Base-by-base conservation (phyloP, 2,888 invertebrate species). In the Mongoloraphidia duomilia region DNA sequence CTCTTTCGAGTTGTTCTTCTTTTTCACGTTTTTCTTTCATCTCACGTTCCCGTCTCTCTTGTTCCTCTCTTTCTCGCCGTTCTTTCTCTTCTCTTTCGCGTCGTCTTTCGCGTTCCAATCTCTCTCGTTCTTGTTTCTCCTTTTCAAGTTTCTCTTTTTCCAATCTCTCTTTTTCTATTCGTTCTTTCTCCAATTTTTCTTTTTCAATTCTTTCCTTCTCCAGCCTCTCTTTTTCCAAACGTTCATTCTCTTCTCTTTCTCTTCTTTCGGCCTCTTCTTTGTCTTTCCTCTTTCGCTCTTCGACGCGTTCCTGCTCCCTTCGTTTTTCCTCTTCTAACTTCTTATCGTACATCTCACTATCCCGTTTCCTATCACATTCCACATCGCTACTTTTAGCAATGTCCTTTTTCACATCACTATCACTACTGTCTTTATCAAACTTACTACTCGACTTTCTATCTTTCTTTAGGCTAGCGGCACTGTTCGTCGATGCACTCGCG, bases 121-220 rank as follows among this genome's bases (percentile, higher is more conserved):
- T 68, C 49, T 70, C 72, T 52, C 66, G 65, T 53, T 73, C 68
- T 34, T 71, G 65, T 55, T 73, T 70, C 57, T 75, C 74, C 49
- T 55, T 61, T 44, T 63, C 64, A 35, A 66, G 64, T 9, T 62
- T 59, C 52, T 65, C 62, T 58, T 73, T 71, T 59, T 68, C 66
- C 49, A 60, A 53, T 57, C 66, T 66, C 67, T 52, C 64, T 61
- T 59, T 63, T 57, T 65, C 66, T 37, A 61, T 52, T 47, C 55
- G 55, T 45, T 54, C 58, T 35, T 60, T 53, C 50, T 61, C 60
- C 34, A 59, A 50, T n/a, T 62, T 56, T 51, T 59, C 60, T 49
- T 60, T 62, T 51, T 64, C 63, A 39, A 58, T 59, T 33, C 63
- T 58, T 53, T 66, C 63, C 49, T 63, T 60, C 53, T 66, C 50